These are phyloP conservation scores for Phalacrocorax aristotelis DNA, from an alignment of 2,113 vertebrate genomes.

Conservation along the genomic window DNA sequence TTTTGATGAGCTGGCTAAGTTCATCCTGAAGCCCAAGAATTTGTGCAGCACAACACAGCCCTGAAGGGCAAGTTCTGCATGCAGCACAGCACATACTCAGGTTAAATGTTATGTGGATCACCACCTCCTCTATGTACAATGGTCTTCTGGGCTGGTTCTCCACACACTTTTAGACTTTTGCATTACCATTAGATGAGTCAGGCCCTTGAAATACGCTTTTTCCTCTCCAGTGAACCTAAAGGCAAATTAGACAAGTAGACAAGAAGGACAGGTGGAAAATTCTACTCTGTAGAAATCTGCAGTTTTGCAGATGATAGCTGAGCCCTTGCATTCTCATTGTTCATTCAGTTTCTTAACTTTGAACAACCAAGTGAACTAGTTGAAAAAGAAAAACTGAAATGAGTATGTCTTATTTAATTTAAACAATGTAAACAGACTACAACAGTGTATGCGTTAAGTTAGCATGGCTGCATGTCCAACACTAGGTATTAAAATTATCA, in stretches of 20 bases:
- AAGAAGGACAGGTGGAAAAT: background rate
- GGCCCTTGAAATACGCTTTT: background rate
- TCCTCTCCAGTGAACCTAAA: background rate
- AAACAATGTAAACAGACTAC: background rate
- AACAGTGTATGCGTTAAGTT: background rate
- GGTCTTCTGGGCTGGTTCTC: background rate
- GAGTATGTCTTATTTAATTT: background rate
- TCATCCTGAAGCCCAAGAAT: background rate
- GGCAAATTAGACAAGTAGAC: background rate
- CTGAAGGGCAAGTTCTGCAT: background rate
- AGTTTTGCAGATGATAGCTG: background rate
- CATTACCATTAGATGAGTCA: background rate
- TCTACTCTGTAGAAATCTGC: background rate
- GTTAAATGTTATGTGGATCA: background rate
- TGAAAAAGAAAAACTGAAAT: background rate
- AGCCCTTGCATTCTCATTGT: background rate
- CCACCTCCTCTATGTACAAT: fast-evolving
- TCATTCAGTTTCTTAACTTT: background rate
- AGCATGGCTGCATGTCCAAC: background rate
- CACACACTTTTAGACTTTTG: background rate
- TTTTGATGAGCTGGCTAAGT: background rate
- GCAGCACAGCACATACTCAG: background rate
- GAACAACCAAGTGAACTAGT: background rate
- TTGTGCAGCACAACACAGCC: background rate
- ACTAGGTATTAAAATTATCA: background rate